These are phyloP conservation scores for Danionella cerebrum DNA, from an alignment of 2,113 vertebrate genomes.

Conservation along the genomic window DNA sequence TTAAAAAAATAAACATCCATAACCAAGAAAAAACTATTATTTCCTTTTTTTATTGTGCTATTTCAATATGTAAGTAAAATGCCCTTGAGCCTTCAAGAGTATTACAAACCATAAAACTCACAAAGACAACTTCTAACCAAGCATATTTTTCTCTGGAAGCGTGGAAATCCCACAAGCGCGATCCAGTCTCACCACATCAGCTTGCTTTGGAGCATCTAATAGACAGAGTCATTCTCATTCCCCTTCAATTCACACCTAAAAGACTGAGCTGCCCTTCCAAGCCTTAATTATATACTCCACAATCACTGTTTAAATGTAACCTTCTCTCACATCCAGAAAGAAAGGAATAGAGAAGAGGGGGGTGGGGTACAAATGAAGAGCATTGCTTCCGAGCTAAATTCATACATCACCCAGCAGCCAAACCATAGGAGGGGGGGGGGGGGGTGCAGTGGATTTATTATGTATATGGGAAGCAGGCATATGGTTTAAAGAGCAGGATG, in stretches of 20 bases:
- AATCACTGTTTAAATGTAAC: conserved; percentile 63
- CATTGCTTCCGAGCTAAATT: conserved; percentile 40
- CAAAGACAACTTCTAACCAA: background rate
- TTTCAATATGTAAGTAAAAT: no score
- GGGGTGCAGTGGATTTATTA: conserved; percentile 54
- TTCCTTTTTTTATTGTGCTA: no score
- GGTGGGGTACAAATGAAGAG: conserved; percentile 41
- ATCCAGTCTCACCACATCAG: conserved; percentile 38
- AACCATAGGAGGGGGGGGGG: conserved; percentile 41
- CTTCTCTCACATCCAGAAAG: conserved; percentile 37
- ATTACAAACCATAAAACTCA: no score
- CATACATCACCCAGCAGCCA: conserved; percentile 44
- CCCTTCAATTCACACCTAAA: conserved; percentile 61
- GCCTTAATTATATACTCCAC: conserved; percentile 60
- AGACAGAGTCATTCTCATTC: conserved; percentile 60
- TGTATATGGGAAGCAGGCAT: conserved; percentile 56
- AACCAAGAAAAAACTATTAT: no score
- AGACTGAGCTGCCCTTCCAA: conserved; percentile 58
- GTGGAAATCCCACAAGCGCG: conserved; percentile 10
- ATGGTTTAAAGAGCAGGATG: conserved; percentile 53
- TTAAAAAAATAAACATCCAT: no score
- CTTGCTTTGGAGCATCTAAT: conserved; percentile 58
- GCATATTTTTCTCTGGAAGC: conserved; percentile 7
- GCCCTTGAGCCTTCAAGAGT: no score
- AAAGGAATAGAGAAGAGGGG: no score